Evolutionary conservation across 2,888 invertebrate genomes (phyloP).

Genomic region (Drosophila vallismaia): DNA sequence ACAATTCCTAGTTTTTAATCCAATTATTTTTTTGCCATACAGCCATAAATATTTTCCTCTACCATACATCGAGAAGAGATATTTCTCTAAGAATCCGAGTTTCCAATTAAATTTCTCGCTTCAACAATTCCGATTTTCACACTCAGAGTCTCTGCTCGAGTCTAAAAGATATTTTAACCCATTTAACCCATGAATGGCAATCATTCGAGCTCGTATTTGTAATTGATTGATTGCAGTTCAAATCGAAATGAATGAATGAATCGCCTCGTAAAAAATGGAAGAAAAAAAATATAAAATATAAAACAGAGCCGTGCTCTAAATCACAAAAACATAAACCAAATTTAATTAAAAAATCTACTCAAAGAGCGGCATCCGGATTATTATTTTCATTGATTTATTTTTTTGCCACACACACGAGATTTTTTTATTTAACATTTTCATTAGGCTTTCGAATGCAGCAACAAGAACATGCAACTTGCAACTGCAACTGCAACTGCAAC

Average conservation of each 20-base stretch:
- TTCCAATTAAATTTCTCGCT: constrained; percentile 37
- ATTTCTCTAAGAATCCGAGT: constrained; percentile 8
- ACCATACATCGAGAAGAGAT: no score
- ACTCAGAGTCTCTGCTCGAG: constrained; percentile 31
- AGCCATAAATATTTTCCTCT: background rate
- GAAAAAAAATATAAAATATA: constrained; percentile 4
- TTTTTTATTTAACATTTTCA: constrained; percentile 45
- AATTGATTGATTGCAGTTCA: constrained; percentile 72
- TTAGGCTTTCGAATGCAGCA: constrained; percentile 21
- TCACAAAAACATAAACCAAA: constrained; percentile 61
- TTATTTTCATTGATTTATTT: constrained; percentile 35
- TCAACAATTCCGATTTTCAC: constrained; percentile 15
- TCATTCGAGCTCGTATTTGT: constrained; percentile 58
- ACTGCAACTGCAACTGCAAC: constrained; percentile 18
- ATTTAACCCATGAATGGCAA: constrained; percentile 66
- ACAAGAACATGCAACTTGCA: constrained; percentile 5
- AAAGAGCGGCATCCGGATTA: constrained; percentile 35
- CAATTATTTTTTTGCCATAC: background rate
- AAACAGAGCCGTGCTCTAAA: constrained; percentile 63
- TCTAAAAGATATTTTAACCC: constrained; percentile 38
- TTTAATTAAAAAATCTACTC: constrained; percentile 73
- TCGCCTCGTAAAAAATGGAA: background rate
- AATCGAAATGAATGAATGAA: constrained; percentile 20
- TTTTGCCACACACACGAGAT: constrained; percentile 23
- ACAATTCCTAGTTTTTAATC: background rate